phyloP scores from a whole-genome alignment of 2,113 vertebrate genomes.

The Neodontobutis hainanensis region DNA sequence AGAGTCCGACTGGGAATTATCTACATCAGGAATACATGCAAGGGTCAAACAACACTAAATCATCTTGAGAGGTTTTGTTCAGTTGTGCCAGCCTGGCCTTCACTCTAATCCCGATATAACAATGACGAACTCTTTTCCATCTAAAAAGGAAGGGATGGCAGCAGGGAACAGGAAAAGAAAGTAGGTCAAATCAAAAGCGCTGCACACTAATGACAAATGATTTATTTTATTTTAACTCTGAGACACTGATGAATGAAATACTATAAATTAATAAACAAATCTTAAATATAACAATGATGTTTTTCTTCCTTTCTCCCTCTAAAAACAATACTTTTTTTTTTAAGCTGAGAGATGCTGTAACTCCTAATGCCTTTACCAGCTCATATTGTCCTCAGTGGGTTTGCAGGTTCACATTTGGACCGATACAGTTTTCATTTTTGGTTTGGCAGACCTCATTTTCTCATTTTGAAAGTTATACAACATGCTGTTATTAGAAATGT shows the following conservation, averaged over 20 bases:
- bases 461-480: slow-evolving; percentile 24
- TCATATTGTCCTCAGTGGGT: no score
- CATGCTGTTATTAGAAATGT: slow-evolving; percentile 11
- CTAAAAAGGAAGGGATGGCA: slow-evolving; percentile 50
- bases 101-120: slow-evolving; percentile 62
- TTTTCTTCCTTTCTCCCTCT: no score
- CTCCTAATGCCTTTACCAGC: slow-evolving; percentile 28
- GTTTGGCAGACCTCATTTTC: slow-evolving; percentile 3
- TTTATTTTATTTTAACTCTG: slow-evolving; percentile 64
- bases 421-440: background rate
- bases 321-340: background rate
- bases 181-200: slow-evolving; percentile 73
- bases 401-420: no score
- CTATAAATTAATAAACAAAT: slow-evolving; percentile 71
- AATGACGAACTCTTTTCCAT: slow-evolving; percentile 53
- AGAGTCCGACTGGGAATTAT: no score
- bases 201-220: slow-evolving; percentile 69
- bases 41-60: no score
- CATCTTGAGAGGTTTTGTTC: slow-evolving; percentile 19
- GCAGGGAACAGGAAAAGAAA: slow-evolving; percentile 62
- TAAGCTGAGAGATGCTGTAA: slow-evolving; percentile 19
- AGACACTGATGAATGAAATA: slow-evolving; percentile 69
- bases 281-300: slow-evolving; percentile 44
- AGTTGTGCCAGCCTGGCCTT: slow-evolving; percentile 52
- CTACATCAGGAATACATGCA: no score